Base-by-base conservation (phyloP, 2,888 invertebrate species). In the Morpho helenor region DNA sequence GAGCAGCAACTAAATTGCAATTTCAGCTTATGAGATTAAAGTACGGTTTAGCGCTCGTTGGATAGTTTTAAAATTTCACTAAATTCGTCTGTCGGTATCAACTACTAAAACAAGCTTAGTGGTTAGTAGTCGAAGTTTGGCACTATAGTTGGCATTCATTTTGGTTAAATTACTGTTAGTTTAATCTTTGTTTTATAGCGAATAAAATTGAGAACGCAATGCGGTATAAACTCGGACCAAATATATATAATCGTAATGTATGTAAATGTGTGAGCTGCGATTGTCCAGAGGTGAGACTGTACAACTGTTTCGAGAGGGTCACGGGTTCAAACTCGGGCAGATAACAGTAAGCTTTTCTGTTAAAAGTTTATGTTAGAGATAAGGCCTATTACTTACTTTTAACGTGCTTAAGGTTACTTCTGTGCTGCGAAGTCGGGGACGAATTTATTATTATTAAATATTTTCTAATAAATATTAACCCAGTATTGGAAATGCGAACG, bases 71-170 rank as follows among this genome's bases (percentile, higher is more conserved):
- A 41, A 58, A 56, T 59, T 31, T 57, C 55, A 49, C 49, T 53
- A 56, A 60, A 48, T 48, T 61, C 57, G 57, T 57, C 61, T 54
- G 58, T 60, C 49, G 51, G 49, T 61, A 59, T 56, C 55, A 64
- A 64, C 61, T 62, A 66, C 59, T 61, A 52, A 61, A 64, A 55
- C 54, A 55, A 61, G 65, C 66, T 68, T 66, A 61, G 59, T 52
- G 54, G 71, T 79, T 84, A 84, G 85, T 84, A 81, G 77, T 80
- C 72, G 74, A 68, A 74, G 70, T 78, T 82, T 74, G 80, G 72
- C 75, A 79, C 72, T 73, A 77, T 78, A 84, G 76, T 84, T 80
- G 74, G 59, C 67, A 67, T 77, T 80, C 74, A 80, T 80, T 76
- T 67, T 65, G 67, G 63, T 69, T 71, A 79, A 82, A 79, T 79